These are phyloP conservation scores for Aplysina aerophoba DNA, from an alignment of 37 sponge, comb jelly and placozoan genomes.

Conservation along the genomic window DNA sequence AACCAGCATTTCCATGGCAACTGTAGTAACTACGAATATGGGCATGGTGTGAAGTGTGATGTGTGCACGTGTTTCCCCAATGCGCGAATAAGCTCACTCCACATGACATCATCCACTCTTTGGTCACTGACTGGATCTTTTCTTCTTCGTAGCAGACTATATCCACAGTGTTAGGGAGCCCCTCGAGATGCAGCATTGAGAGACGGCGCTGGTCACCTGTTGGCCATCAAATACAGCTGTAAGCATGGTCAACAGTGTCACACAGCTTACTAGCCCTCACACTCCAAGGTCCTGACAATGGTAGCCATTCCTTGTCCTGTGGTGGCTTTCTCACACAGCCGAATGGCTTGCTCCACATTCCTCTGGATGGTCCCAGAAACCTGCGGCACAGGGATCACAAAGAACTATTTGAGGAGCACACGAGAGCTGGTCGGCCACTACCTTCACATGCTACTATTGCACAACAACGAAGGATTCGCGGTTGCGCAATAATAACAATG, in stretches of 20 bases:
- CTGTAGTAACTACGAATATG: too few species aligned
- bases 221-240: too few species aligned
- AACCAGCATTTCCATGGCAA: too few species aligned
- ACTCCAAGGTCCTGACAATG: slow-evolving; percentile 4
- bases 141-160: slow-evolving; percentile 17
- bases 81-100: not conserved
- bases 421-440: too few species aligned
- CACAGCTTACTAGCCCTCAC: not conserved
- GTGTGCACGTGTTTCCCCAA: too few species aligned
- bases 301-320: not conserved
- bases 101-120: not conserved
- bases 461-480: too few species aligned
- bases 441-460: too few species aligned
- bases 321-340: not conserved
- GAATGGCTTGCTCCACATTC: not conserved
- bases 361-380: not conserved
- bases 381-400: not conserved
- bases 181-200: too few species aligned
- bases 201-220: slow-evolving; percentile 9
- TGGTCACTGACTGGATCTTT: not conserved
- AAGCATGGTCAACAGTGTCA: too few species aligned
- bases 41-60: too few species aligned
- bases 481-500: too few species aligned
- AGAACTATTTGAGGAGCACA: not conserved
- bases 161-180: not conserved